phyloP scores from a whole-genome alignment of 2,888 invertebrate genomes.

The Metopia argyrocephala region DNA sequence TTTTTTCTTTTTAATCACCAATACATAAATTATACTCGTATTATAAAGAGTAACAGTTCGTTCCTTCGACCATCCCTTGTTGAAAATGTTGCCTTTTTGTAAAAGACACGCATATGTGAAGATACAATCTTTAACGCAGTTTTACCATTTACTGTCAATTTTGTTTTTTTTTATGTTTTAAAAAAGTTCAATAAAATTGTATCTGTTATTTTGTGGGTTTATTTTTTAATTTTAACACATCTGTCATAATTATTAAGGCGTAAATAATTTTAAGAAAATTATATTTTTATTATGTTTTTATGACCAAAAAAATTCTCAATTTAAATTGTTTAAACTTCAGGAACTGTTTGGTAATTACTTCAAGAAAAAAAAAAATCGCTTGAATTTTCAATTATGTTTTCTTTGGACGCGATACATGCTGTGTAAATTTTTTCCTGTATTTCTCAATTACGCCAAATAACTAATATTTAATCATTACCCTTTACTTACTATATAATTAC shows the following conservation, averaged over 20 bases:
- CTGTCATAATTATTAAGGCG: slow-evolving; percentile 12
- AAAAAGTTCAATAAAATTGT: slow-evolving; percentile 13
- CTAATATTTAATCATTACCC: too few relatives aligned
- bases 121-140: background rate
- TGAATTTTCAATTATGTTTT: too few relatives aligned
- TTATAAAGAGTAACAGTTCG: too few relatives aligned
- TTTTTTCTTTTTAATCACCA: background rate
- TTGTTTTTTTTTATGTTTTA: slow-evolving; percentile 10
- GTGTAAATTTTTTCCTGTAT: too few relatives aligned
- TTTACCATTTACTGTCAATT: slow-evolving; percentile 31
- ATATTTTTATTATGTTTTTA: background rate
- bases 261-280: background rate
- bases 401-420: too few relatives aligned
- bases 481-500: too few relatives aligned
- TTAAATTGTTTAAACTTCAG: too few relatives aligned
- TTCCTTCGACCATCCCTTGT: background rate
- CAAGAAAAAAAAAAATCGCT: too few relatives aligned
- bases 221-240: background rate
- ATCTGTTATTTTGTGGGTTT: background rate
- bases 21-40: too few relatives aligned
- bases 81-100: background rate
- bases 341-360: too few relatives aligned
- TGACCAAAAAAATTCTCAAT: too few relatives aligned
- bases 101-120: background rate
- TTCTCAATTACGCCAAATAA: too few relatives aligned